Evolutionary conservation across 2,113 vertebrate genomes (phyloP), one percentile per base, ranked within the genome.

Genomic region (Glaucomys volans): DNA sequence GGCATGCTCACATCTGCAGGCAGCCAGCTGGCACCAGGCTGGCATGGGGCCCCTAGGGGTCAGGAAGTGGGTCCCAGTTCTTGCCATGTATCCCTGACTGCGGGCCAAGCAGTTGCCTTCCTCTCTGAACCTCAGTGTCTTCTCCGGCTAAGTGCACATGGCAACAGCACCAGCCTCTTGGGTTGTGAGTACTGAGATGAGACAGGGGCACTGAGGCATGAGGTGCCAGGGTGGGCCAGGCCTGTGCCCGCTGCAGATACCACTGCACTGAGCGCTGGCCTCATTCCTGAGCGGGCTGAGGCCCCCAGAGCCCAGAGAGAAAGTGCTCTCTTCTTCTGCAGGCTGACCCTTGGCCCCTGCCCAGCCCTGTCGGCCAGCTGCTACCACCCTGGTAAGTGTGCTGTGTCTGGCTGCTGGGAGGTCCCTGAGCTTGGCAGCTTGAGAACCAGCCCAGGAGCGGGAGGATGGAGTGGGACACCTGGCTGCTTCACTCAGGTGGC

Each of bases 71-170:
- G 8, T 37, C 57, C 35, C 5, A 8, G 44, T n/a, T 20, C 50
- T 12, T 26, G 17, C 26, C 71, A 35, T 40, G 7, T 7, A 24
- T 59, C 28, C 44, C 81, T 47, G 54, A 40, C 77, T 2, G 1
- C 50, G 0, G 22, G 66, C 62, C 52, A 28, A 1, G 40, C 17
- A 10, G 22, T n/a, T 2, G 6, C 18, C 16, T 7, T 54, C 90
- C 59, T 50, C 26, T 47, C 24, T 72, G 57, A 76, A 40, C 10
- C 52, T 50, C 77, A 0, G 10, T 12, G 17, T 62, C 35, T 17
- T 75, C 0, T 0, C 35, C 0, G 10, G 40, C 17, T 26, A 20
- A 5, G 37, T 2, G 12, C 11, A 3, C n/a, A 40, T 18, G 37
- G 8, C 8, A 12, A 2, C 2, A 20, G 59, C 59, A 16, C 67